Conservation (phyloP, 2,888 invertebrate species). For the Ceraclea dissimilis region DNA sequence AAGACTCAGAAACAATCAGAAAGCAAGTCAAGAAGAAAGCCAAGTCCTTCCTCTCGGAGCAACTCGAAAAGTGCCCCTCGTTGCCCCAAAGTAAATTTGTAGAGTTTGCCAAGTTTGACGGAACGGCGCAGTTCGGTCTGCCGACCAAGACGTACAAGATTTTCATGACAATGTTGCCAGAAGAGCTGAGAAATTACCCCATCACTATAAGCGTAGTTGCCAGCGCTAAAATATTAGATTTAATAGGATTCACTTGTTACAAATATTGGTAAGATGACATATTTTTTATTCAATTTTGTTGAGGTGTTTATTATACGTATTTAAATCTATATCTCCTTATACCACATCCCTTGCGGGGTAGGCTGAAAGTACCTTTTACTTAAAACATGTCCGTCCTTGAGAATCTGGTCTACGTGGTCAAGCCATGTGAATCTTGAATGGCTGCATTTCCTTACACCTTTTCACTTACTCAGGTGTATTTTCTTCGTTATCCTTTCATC, state of each 20-base stretch:
- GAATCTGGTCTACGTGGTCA: no score
- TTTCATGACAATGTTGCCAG: conserved; percentile 80
- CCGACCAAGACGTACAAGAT: conserved; percentile 81
- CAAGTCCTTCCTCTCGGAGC: conserved; percentile 64
- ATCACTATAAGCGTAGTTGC: conserved; percentile 73
- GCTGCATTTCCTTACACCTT: no score
- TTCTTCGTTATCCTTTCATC: no score
- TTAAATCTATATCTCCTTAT: no score
- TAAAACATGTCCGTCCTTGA: no score
- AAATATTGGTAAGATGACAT: conserved; percentile 64
- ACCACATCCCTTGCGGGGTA: no score
- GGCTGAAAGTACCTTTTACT: no score
- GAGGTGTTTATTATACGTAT: no score
- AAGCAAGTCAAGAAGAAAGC: conserved; percentile 13
- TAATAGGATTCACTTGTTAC: conserved; percentile 89
- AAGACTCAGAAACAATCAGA: conserved; percentile 28
- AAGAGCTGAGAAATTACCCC: conserved; percentile 76
- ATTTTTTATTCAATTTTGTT: no score
- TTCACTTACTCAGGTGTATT: no score
- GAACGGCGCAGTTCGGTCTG: conserved; percentile 71
- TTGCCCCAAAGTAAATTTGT: conserved; percentile 76
- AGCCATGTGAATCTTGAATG: no score
- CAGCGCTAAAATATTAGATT: conserved; percentile 79
- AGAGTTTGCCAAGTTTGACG: conserved; percentile 88
- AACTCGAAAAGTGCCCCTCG: conserved; percentile 67